These are phyloP conservation scores for Heterotis niloticus DNA, from an alignment of 2,113 vertebrate genomes.

Conservation along the genomic window DNA sequence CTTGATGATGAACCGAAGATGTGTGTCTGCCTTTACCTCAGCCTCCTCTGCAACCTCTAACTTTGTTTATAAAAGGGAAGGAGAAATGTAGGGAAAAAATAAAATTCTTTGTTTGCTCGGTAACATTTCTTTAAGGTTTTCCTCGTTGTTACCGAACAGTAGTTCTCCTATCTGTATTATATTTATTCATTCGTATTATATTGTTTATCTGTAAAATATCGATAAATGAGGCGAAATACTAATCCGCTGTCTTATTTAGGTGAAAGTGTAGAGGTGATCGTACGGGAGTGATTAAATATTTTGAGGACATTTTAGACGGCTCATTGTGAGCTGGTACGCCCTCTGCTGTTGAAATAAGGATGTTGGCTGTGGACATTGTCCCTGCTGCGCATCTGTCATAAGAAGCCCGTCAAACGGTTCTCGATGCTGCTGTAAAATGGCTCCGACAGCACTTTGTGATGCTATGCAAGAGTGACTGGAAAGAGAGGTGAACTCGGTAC, in stretches of 20 bases:
- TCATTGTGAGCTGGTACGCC: not conserved
- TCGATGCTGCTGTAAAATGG: not conserved
- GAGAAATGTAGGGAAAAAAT: not conserved
- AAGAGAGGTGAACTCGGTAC: not conserved
- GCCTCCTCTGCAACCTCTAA: not conserved
- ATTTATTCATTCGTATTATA: no score
- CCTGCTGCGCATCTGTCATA: not conserved
- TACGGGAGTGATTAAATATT: no score
- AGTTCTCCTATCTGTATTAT: no score
- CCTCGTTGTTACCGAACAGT: no score
- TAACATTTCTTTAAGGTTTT: no score
- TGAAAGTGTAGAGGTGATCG: no score
- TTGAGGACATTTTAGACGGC: no score
- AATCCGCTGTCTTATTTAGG: no score
- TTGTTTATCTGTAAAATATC: no score
- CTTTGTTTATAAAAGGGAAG: not conserved
- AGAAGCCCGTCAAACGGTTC: no score
- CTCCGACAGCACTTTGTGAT: not conserved
- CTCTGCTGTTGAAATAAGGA: not conserved
- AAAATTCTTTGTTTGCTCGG: not conserved
- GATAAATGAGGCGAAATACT: no score
- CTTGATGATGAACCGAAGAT: not conserved
- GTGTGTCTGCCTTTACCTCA: not conserved
- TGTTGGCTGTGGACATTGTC: not conserved
- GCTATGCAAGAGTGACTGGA: not conserved